Evolutionary conservation across 1,140 invertebrate species (phyloP).

Genomic region (Lepidurus couesii): DNA sequence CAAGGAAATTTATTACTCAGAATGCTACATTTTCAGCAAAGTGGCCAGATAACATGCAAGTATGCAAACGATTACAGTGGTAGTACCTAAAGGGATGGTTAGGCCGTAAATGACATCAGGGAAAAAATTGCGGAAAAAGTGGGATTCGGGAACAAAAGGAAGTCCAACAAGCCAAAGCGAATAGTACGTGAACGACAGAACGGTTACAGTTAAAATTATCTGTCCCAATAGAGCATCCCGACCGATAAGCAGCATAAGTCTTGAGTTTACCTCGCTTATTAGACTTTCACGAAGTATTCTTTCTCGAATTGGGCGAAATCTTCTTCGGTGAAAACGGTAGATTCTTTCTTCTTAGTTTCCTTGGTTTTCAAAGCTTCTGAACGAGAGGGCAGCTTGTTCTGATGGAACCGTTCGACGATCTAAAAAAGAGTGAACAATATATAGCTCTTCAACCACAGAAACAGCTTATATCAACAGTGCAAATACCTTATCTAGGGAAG

Average conservation of each 20-base stretch:
- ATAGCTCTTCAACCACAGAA: background rate
- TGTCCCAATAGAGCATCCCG: constrained; percentile 49
- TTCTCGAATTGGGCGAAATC: constrained; percentile 50
- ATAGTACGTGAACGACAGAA: constrained; percentile 55
- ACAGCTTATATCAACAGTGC: background rate
- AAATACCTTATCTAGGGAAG: constrained; percentile 9
- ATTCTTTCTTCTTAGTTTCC: constrained; percentile 36
- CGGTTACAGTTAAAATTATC: constrained; percentile 51
- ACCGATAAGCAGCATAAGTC: constrained; percentile 35
- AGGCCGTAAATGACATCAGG: constrained; percentile 55
- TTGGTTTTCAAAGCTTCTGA: background rate
- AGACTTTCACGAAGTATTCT: constrained; percentile 45
- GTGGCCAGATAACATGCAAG: constrained; percentile 41
- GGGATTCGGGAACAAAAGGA: constrained; percentile 57
- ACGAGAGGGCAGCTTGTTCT: background rate
- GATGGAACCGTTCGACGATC: background rate
- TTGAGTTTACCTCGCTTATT: constrained; percentile 25
- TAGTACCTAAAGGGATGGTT: constrained; percentile 54
- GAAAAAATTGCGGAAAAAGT: constrained; percentile 50
- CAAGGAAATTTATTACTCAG: background rate
- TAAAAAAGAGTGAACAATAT: background rate
- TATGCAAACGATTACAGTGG: constrained; percentile 58
- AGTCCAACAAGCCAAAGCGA: constrained; percentile 61
- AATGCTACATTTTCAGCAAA: background rate
- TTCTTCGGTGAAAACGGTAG: constrained; percentile 49